Evolutionary conservation across 2,797 vertebrate genomes (phyloP).

Genomic region (Dallia pectoralis): DNA sequence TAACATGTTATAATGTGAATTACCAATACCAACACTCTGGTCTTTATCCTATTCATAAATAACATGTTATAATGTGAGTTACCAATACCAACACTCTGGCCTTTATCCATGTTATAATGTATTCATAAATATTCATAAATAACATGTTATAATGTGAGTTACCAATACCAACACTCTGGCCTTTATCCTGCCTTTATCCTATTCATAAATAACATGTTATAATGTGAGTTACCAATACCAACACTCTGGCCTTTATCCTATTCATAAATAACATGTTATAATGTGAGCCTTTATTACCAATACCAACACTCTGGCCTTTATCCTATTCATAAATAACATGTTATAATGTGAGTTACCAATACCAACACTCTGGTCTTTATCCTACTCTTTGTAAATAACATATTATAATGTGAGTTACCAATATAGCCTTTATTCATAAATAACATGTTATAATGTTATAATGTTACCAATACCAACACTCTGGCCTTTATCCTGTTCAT

Average conservation of each 20-base stretch:
- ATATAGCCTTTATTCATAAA: too few relatives aligned
- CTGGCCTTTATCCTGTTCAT: slow-evolving; percentile 8
- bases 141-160: background rate
- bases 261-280: background rate
- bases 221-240: background rate
- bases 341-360: background rate
- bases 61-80: background rate
- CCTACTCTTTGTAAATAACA: background rate
- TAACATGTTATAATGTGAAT: background rate
- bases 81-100: background rate
- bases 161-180: background rate
- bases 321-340: background rate
- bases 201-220: background rate
- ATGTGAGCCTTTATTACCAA: background rate
- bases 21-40: background rate
- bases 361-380: slow-evolving; percentile 4
- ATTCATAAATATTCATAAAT: too few relatives aligned
- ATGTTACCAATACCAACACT: background rate
- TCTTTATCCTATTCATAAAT: slow-evolving; percentile 5
- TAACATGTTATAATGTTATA: background rate
- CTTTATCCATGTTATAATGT: too few relatives aligned
- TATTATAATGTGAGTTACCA: background rate
- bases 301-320: slow-evolving; percentile 3
- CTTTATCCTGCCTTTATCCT: too few relatives aligned
- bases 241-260: slow-evolving; percentile 8